Evolutionary conservation across 2,797 vertebrate genomes (phyloP).

Genomic region (Atherinosoma microstoma): DNA sequence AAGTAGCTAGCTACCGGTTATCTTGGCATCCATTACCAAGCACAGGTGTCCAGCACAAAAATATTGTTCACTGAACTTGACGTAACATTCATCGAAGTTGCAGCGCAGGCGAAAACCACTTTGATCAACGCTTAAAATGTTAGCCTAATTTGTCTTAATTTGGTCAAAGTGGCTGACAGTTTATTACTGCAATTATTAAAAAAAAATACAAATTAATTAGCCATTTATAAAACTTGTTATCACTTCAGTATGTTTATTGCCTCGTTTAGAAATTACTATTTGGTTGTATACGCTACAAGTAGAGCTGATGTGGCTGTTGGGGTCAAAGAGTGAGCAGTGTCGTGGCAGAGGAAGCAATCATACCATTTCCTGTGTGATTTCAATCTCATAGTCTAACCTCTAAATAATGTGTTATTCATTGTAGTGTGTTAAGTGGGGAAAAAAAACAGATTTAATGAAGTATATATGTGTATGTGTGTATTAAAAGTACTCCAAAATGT

Average conservation of each 20-base stretch:
- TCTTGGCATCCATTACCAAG: conserved; percentile 23
- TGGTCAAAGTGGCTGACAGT: not conserved
- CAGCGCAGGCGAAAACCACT: not conserved
- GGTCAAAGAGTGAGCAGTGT: conserved; percentile 62
- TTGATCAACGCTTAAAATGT: not conserved
- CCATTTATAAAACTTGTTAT: not conserved
- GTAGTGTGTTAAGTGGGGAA: not conserved
- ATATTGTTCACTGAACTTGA: not conserved
- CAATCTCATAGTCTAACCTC: not conserved
- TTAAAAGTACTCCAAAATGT: not conserved
- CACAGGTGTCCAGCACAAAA: not conserved
- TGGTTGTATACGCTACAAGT: not conserved
- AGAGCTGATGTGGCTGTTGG: conserved; percentile 62
- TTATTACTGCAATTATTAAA: not conserved
- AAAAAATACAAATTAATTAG: not conserved
- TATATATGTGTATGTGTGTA: too few species aligned
- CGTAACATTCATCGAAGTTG: not conserved
- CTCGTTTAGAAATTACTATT: not conserved
- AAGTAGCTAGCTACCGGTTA: conserved; percentile 34
- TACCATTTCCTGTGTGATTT: conserved; percentile 36
- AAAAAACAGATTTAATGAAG: not conserved
- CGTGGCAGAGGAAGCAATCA: not conserved
- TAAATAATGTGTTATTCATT: not conserved
- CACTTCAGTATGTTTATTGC: fast-evolving
- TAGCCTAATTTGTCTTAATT: not conserved